phyloP scores from a whole-genome alignment of 2,797 vertebrate species.

The Brotula barbata region DNA sequence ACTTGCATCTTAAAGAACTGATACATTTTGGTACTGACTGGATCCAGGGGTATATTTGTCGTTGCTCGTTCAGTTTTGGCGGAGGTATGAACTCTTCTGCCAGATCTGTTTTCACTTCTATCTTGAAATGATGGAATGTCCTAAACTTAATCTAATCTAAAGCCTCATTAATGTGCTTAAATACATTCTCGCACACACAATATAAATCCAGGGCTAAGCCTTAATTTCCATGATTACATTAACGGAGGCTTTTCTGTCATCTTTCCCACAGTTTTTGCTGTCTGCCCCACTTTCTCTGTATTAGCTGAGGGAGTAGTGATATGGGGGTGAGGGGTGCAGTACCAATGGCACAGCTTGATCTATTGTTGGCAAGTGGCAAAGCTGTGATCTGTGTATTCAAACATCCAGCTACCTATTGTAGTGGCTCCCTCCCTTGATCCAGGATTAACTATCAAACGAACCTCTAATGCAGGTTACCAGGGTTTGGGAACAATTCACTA shows the following conservation, averaged over 20 bases:
- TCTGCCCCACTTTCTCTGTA: slow-evolving; percentile 57
- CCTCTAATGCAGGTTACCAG: slow-evolving; percentile 76
- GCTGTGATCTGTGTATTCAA: slow-evolving; percentile 66
- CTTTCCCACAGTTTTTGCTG: slow-evolving; percentile 41
- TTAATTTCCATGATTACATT: slow-evolving; percentile 59
- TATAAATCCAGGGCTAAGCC: slow-evolving; percentile 41
- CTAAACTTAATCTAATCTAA: slow-evolving; percentile 32
- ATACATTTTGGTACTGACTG: too few relatives aligned
- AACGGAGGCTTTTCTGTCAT: slow-evolving; percentile 39
- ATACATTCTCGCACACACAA: slow-evolving; percentile 50
- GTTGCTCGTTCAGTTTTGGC: too few relatives aligned
- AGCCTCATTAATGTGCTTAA: slow-evolving; percentile 50
- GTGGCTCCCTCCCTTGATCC: slow-evolving; percentile 71
- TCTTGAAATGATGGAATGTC: slow-evolving; percentile 52
- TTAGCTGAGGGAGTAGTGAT: slow-evolving; percentile 42
- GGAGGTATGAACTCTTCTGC: too few relatives aligned
- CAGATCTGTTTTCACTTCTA: background rate
- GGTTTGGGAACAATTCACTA: slow-evolving; percentile 76
- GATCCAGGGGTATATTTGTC: too few relatives aligned
- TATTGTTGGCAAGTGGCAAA: slow-evolving; percentile 73
- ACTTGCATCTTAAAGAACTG: too few relatives aligned
- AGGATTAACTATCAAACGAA: slow-evolving; percentile 81
- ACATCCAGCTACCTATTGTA: slow-evolving; percentile 73
- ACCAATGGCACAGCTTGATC: slow-evolving; percentile 36
- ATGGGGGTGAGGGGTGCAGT: slow-evolving; percentile 31